Evolutionary conservation across 2,888 invertebrate genomes (phyloP), one percentile per base, ranked within the genome.

Genomic region (Aporophyla nigra): DNA sequence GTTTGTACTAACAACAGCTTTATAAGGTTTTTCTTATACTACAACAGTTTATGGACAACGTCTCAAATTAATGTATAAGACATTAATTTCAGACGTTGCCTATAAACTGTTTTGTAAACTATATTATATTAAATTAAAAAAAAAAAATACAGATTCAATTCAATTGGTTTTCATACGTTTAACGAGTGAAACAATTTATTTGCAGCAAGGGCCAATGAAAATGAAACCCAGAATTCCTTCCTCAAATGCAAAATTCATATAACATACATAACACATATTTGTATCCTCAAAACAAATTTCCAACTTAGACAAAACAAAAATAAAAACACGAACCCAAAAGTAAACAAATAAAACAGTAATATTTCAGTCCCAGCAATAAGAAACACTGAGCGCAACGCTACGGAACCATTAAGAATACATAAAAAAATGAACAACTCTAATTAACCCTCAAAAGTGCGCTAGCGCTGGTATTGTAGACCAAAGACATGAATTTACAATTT

Each of bases 401-500:
- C 67, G 75, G 76, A 77, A 80, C 73, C 84, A 74, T 84, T 82
- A 76, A 79, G 72, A 86, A 84, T 61, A 68, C 70, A 74, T 75
- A 84, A 86, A 82, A 86, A 86, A 51, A 77, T 63, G 71, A 71
- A 76, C 70, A 74, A 75, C 74, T 68, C 77, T 86, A 84, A 86
- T 86, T 86, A 84, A 82, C 72, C 74, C 84, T 76, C 78, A 49
- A 76, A 84, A 86, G 54, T 76, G 73, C 71, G 74, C 76, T 78
- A 70, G 65, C 51, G 56, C 76, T 85, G 80, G 77, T 80, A 84
- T 80, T 86, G 76, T 84, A 74, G 79, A 82, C 77, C 72, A 80
- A 63, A 56, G 84, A 80, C 82, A 84, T 82, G 81, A 86, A 84
- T 86, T 86, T 84, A 78, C 79, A 86, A 86, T 86, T 78, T 84